Conservation (phyloP, 1,140 invertebrate genomes). For the Drosophila bifasciata region DNA sequence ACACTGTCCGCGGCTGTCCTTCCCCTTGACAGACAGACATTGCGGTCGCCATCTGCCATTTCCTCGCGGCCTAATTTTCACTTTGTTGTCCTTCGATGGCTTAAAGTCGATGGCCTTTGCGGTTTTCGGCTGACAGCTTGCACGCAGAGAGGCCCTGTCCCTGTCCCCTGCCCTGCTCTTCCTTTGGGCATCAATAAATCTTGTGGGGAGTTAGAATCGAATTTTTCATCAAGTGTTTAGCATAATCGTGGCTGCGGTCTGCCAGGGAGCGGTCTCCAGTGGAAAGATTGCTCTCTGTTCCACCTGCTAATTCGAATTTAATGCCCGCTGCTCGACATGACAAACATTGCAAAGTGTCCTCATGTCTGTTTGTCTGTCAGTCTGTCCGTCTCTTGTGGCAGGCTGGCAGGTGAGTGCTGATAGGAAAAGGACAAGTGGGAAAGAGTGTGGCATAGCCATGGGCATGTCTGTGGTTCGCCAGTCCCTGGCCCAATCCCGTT, state of each 20-base stretch:
- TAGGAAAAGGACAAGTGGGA: background rate
- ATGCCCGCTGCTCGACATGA: conserved; percentile 47
- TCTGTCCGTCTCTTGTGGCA: background rate
- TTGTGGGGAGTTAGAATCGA: conserved; percentile 29
- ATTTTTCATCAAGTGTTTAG: conserved; percentile 46
- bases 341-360: conserved; percentile 56
- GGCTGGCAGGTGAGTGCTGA: conserved; percentile 21
- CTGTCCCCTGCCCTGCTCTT: background rate
- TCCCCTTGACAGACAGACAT: conserved; percentile 51
- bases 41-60: conserved; percentile 51
- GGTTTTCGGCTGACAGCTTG: conserved; percentile 26
- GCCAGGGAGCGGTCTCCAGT: no score
- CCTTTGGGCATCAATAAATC: conserved; percentile 30
- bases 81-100: conserved; percentile 51
- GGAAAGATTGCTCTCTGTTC: background rate
- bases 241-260: background rate
- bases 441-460: conserved; percentile 3
- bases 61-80: conserved; percentile 51
- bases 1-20: conserved; percentile 30
- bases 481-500: conserved; percentile 34
- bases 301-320: conserved; percentile 49
- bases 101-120: conserved; percentile 27
- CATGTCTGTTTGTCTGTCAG: no score
- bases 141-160: background rate
- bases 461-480: conserved; percentile 9